Conservation (phyloP, 2,113 vertebrate genomes). For the Lynx canadensis region DNA sequence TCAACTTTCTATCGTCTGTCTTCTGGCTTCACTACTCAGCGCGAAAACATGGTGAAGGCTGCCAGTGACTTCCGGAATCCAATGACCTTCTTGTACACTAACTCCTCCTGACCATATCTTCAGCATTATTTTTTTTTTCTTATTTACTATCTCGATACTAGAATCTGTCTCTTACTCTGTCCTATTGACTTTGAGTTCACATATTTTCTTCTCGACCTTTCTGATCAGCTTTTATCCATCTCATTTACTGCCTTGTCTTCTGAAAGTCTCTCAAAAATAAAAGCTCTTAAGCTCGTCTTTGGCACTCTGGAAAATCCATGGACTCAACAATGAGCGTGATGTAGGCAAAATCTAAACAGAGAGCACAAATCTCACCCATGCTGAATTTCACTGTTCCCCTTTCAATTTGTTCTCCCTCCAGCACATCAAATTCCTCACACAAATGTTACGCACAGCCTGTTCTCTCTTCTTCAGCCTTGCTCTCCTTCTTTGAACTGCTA, state of each 20-base stretch:
- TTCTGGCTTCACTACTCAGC: neutral
- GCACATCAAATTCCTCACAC: neutral
- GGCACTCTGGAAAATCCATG: neutral
- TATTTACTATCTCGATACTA: neutral
- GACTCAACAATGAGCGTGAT: neutral
- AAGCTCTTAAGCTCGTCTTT: neutral
- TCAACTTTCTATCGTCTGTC: neutral
- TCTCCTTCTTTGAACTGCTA: neutral
- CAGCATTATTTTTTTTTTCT: neutral
- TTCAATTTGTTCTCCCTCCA: neutral
- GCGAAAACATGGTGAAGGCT: slow-evolving; percentile 27
- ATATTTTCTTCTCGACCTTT: neutral
- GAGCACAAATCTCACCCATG: neutral
- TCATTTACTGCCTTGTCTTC: neutral
- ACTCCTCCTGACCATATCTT: neutral
- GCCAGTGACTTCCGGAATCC: slow-evolving; percentile 54
- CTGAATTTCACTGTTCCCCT: neutral
- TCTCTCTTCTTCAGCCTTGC: neutral
- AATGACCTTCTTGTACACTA: neutral
- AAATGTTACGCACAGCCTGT: neutral
- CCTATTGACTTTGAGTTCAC: neutral
- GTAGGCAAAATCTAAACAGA: neutral
- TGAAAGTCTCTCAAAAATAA: slow-evolving; percentile 31
- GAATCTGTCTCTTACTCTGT: neutral
- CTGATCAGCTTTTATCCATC: neutral